A percentile compares a stretch with the other conserved stretches of the same genome.
These are phyloP conservation scores for Drosophila miranda DNA, from an alignment of 1,140 invertebrate species.

Conservation along the genomic window DNA sequence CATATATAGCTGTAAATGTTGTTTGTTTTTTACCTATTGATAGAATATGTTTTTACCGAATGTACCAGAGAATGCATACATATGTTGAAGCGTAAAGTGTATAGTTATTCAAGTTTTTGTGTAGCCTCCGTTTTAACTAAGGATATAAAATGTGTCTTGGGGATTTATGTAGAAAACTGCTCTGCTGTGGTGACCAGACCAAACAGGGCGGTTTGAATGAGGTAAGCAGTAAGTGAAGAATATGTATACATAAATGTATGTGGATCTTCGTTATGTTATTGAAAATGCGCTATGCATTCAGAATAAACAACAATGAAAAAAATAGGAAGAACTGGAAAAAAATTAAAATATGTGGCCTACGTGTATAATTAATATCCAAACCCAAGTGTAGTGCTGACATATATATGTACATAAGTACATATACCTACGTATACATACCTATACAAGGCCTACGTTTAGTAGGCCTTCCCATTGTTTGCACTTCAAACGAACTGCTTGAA, in stretches of 20 bases:
- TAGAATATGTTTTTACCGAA: no score
- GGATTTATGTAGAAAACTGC: slow-evolving; percentile 43
- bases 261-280: no score
- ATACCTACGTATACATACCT: no score
- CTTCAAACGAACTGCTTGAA: background rate
- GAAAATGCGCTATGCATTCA: background rate
- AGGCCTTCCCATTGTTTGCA: slow-evolving; percentile 4
- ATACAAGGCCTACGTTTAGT: no score
- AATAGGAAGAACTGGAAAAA: no score
- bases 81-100: no score
- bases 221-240: slow-evolving; percentile 51
- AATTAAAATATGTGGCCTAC: no score
- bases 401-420: background rate
- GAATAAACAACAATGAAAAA: background rate
- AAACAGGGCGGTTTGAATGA: slow-evolving; percentile 66
- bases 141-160: slow-evolving; percentile 50
- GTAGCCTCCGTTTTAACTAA: background rate
- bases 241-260: background rate
- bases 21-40: no score
- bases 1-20: no score
- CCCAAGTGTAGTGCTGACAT: background rate
- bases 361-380: no score
- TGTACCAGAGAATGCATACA: no score
- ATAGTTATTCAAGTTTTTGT: background rate
- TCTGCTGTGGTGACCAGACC: slow-evolving; percentile 44